These are phyloP conservation scores for Ariolimax columbianus DNA, from an alignment of 2,888 invertebrate species.

Conservation along the genomic window DNA sequence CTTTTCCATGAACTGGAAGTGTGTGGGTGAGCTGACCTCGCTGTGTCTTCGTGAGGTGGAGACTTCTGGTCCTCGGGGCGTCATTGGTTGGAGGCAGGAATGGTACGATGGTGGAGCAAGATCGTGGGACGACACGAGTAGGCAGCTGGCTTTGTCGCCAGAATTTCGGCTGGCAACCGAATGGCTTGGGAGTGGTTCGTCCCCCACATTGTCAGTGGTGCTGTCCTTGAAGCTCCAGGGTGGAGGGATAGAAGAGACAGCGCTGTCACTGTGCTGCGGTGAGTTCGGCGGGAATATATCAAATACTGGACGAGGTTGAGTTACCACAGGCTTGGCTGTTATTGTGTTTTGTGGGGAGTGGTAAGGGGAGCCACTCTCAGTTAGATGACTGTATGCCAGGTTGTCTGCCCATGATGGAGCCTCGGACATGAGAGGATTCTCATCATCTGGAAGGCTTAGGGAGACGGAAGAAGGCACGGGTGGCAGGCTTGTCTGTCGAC, in stretches of 20 bases:
- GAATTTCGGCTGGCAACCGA: conserved; percentile 46
- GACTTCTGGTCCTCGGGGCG: conserved; percentile 48
- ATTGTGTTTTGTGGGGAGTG: conserved; percentile 69
- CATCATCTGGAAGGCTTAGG: conserved; percentile 67
- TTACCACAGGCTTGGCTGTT: conserved; percentile 56
- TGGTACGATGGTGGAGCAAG: conserved; percentile 67
- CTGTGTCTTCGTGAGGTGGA: conserved; percentile 38
- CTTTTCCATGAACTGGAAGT: conserved; percentile 67
- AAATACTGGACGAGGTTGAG: conserved; percentile 62
- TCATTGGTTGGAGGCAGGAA: conserved; percentile 62
- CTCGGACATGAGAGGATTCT: conserved; percentile 82
- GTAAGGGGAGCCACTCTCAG: conserved; percentile 71
- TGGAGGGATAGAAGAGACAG: conserved; percentile 56
- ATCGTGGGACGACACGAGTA: conserved; percentile 64
- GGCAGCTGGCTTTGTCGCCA: conserved; percentile 62
- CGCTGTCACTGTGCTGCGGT: conserved; percentile 46
- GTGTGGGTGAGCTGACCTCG: conserved; percentile 60
- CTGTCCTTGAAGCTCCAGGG: conserved; percentile 49
- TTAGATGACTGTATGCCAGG: conserved; percentile 87
- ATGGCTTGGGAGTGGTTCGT: conserved; percentile 60
- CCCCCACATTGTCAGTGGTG: conserved; percentile 34
- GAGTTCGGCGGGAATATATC: conserved; percentile 61
- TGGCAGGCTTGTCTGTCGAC: conserved; percentile 58
- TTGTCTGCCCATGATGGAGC: conserved; percentile 97
- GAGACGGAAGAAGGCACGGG: conserved; percentile 61